Evolutionary conservation across 1,140 invertebrate species (phyloP).

Genomic region (Asbolus verrucosus): DNA sequence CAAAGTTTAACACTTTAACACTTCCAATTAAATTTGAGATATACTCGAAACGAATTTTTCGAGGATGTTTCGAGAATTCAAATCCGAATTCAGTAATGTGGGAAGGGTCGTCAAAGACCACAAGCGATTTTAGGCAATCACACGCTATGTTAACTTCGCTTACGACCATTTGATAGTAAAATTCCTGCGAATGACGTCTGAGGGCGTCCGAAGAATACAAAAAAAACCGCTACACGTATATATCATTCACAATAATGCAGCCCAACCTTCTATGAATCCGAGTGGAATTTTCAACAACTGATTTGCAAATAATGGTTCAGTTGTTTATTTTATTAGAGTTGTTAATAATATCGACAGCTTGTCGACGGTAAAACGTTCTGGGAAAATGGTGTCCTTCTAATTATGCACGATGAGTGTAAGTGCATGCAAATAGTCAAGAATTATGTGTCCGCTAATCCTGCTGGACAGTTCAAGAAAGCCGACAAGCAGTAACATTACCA

Average conservation of each 20-base stretch:
- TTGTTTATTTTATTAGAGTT: conserved; percentile 41
- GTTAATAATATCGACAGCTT: conserved; percentile 36
- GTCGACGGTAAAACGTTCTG: conserved; percentile 35
- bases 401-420: conserved; percentile 39
- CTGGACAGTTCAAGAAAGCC: conserved; percentile 28
- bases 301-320: conserved; percentile 34
- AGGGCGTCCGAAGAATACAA: conserved; percentile 47
- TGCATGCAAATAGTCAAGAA: conserved; percentile 47
- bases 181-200: conserved; percentile 63
- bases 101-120: conserved; percentile 47
- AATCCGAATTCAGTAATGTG: conserved; percentile 3
- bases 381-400: conserved; percentile 48
- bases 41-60: background rate
- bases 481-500: conserved; percentile 38
- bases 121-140: conserved; percentile 63
- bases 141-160: conserved; percentile 59
- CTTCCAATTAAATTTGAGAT: no score
- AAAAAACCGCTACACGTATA: background rate
- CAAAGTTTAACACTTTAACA: no score
- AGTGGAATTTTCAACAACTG: background rate
- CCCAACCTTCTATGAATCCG: background rate
- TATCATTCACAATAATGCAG: background rate
- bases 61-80: conserved; percentile 21
- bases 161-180: conserved; percentile 64
- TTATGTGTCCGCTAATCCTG: conserved; percentile 41